Percentiles rank a stretch among this genome's conserved stretches.
phyloP scores from a whole-genome alignment of 2,888 invertebrate genomes.

The Cheilosia soror region DNA sequence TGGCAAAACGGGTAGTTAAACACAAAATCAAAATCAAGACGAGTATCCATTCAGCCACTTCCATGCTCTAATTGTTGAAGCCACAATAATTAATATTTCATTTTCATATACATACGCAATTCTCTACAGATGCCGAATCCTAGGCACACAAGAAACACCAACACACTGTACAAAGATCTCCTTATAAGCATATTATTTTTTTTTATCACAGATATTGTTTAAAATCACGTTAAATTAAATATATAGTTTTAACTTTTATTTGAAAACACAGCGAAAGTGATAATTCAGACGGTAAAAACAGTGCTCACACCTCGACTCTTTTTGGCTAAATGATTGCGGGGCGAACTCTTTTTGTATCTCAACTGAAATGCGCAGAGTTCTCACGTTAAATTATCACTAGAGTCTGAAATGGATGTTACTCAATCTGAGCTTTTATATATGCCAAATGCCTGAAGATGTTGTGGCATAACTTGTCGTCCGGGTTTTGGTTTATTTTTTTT shows the following conservation, averaged over 20 bases:
- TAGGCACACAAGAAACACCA: conserved; percentile 46
- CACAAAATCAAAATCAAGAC: conserved; percentile 21
- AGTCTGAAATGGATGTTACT: conserved; percentile 76
- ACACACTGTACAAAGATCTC: conserved; percentile 29
- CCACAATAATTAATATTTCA: conserved; percentile 18
- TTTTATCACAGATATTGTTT: conserved; percentile 52
- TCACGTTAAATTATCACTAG: conserved; percentile 75
- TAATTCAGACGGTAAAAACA: conserved; percentile 19
- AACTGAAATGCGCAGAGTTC: conserved; percentile 70
- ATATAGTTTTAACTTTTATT: not conserved
- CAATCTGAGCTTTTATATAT: conserved; percentile 74
- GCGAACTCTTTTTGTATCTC: conserved; percentile 39
- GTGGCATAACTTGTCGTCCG: conserved; percentile 61
- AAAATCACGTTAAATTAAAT: conserved; percentile 9
- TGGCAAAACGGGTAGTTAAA: conserved; percentile 62
- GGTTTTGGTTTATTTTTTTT: conserved; percentile 36
- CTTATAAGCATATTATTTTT: conserved; percentile 31
- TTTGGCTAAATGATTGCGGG: conserved; percentile 45
- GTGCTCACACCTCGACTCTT: conserved; percentile 50
- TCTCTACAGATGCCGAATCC: conserved; percentile 57
- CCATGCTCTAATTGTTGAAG: conserved; percentile 23
- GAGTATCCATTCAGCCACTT: conserved; percentile 38
- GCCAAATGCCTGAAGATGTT: conserved; percentile 58
- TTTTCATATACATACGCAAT: conserved; percentile 60
- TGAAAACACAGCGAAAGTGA: conserved; percentile 20